These are phyloP conservation scores for Himalopsyche tibetana DNA, from an alignment of 2,888 invertebrate genomes.

Conservation along the genomic window DNA sequence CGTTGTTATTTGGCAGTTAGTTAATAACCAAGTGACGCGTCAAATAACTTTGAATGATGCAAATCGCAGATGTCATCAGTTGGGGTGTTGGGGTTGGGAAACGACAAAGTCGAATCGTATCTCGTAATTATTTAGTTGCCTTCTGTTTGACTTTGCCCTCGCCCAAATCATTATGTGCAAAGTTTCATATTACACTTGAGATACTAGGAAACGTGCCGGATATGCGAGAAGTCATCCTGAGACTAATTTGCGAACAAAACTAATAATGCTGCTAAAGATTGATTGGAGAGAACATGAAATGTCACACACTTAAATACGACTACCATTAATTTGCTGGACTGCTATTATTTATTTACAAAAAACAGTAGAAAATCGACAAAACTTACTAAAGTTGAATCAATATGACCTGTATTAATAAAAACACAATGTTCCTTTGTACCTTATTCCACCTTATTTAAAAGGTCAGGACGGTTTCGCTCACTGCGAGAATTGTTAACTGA, in stretches of 20 bases:
- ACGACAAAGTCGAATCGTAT: background rate
- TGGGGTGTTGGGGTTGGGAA: background rate
- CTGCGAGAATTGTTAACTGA: no score
- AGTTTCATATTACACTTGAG: slow-evolving; percentile 6
- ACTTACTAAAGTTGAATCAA: no score
- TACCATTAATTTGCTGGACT: no score
- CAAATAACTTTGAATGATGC: background rate
- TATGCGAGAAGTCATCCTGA: background rate
- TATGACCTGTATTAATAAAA: no score
- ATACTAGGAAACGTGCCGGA: background rate
- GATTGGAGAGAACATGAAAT: background rate
- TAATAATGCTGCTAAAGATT: background rate
- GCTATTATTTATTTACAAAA: no score
- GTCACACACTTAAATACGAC: no score
- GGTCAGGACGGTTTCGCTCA: no score
- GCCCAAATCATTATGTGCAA: background rate
- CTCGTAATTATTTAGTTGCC: background rate
- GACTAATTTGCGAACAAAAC: background rate
- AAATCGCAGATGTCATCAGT: background rate
- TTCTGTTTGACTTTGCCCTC: background rate
- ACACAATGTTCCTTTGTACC: no score
- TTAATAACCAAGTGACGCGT: background rate
- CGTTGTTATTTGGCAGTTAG: background rate
- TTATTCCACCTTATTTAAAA: no score
- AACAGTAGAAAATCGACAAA: no score